Percentiles rank a stretch among this genome's conserved stretches.
These are phyloP conservation scores for Sprattus sprattus DNA, from an alignment of 2,113 vertebrate genomes.

Conservation along the genomic window DNA sequence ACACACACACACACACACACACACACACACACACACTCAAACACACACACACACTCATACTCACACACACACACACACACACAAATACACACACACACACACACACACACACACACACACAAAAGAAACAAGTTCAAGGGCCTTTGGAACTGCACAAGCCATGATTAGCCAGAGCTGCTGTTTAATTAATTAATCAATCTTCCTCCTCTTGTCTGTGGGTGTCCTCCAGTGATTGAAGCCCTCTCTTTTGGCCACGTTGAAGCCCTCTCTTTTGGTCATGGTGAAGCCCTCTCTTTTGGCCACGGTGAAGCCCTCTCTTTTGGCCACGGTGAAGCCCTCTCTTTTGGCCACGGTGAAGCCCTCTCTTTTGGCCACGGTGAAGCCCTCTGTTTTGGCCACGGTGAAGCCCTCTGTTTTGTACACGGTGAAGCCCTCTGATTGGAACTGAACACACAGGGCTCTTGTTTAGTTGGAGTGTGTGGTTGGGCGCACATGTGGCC, in stretches of 20 bases:
- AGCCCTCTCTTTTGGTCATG: background rate
- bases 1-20: background rate
- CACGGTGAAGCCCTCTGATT: background rate
- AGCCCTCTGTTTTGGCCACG: background rate
- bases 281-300: background rate
- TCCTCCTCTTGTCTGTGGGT: conserved; percentile 20
- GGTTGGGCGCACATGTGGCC: background rate
- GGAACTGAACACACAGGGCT: too few species aligned
- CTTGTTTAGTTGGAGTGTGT: background rate
- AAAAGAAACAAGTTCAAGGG: too few species aligned
- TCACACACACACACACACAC: background rate
- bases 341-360: background rate
- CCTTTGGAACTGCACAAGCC: conserved; percentile 41
- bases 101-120: too few species aligned
- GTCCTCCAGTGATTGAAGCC: conserved; percentile 2
- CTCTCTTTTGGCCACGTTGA: too few species aligned
- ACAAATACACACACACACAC: background rate
- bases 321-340: background rate
- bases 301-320: background rate
- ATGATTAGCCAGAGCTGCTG: conserved; percentile 45
- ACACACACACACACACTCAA: background rate
- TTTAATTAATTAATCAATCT: conserved; percentile 40
- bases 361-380: background rate
- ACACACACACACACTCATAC: background rate
- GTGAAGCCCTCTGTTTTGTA: background rate